phyloP scores from a whole-genome alignment of 2,797 vertebrate species.

The Sandelia bainsii region DNA sequence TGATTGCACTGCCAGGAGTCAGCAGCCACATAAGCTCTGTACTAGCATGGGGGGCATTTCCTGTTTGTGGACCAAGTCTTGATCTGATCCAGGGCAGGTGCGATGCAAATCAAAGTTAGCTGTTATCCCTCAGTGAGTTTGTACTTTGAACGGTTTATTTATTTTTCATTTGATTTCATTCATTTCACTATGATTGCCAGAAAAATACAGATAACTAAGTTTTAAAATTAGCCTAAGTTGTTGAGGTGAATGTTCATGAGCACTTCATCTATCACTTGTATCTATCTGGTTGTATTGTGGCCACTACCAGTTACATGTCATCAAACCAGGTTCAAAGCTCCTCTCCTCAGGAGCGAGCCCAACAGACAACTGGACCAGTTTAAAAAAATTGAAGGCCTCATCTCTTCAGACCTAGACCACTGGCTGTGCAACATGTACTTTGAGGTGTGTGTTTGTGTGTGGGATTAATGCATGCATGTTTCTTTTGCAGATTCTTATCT shows the following conservation, averaged over 20 bases:
- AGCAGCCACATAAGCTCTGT: constrained; percentile 71
- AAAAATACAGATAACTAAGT: not conserved
- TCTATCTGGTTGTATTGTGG: constrained; percentile 1
- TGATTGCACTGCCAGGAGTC: constrained; percentile 83
- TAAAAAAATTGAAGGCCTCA: constrained; percentile 88
- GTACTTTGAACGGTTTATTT: not conserved
- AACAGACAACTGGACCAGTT: constrained; percentile 85
- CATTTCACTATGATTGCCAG: not conserved
- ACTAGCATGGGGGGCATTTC: constrained; percentile 92
- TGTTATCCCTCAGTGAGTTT: not conserved
- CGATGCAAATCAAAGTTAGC: constrained; percentile 19
- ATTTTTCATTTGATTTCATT: not conserved
- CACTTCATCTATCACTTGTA: not conserved
- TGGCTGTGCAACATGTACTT: constrained; percentile 98
- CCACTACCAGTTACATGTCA: constrained; percentile 22
- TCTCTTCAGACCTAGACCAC: constrained; percentile 91
- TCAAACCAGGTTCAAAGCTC: constrained; percentile 87
- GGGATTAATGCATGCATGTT: not conserved
- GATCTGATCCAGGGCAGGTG: constrained; percentile 86
- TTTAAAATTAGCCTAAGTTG: no score
- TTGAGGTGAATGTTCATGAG: not conserved
- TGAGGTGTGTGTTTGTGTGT: constrained; percentile 83
- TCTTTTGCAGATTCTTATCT: constrained; percentile 13
- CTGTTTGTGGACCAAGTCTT: constrained; percentile 85
- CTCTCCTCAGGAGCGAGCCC: constrained; percentile 88